Conservation (phyloP, 2,888 invertebrate species). For the Caenorhabditis panamensis region DNA sequence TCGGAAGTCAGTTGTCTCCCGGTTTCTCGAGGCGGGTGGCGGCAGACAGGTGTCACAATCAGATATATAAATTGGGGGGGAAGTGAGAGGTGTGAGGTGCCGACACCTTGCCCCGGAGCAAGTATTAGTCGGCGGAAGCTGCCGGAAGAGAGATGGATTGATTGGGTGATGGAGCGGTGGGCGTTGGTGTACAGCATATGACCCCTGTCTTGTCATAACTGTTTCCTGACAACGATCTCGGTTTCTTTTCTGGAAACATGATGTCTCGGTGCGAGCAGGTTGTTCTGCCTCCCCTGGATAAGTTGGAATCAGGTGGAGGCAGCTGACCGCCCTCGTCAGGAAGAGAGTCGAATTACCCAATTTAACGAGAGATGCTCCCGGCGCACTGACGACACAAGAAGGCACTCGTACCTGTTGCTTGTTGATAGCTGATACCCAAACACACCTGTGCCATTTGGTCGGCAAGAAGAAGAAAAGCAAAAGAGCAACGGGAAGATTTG, state of each 20-base stretch:
- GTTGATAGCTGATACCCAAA: conserved; percentile 58
- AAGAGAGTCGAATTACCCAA: conserved; percentile 59
- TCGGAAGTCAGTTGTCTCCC: conserved; percentile 32
- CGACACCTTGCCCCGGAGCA: conserved; percentile 22
- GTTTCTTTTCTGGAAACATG: background rate
- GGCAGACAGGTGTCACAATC: conserved; percentile 52
- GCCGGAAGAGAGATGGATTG: conserved; percentile 45
- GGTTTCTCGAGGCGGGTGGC: conserved; percentile 15
- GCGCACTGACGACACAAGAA: conserved; percentile 18
- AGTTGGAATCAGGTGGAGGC: conserved; percentile 56
- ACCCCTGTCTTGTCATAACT: background rate
- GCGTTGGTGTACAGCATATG: conserved; percentile 1
- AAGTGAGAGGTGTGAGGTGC: conserved; percentile 48
- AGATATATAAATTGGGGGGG: conserved; percentile 54
- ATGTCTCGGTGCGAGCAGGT: conserved; percentile 23
- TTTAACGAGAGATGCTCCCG: conserved; percentile 43
- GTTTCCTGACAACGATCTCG: background rate
- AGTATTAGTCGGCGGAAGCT: conserved; percentile 13
- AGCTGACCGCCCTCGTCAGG: conserved; percentile 39
- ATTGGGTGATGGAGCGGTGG: conserved; percentile 8
- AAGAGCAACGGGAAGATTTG: conserved; percentile 11
- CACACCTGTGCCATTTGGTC: conserved; percentile 54
- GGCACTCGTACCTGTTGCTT: conserved; percentile 53
- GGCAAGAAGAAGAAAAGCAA: background rate
- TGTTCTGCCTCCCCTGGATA: conserved; percentile 17